Base-by-base conservation (phyloP, 2,888 invertebrate species). In the Stratiomys singularior region DNA sequence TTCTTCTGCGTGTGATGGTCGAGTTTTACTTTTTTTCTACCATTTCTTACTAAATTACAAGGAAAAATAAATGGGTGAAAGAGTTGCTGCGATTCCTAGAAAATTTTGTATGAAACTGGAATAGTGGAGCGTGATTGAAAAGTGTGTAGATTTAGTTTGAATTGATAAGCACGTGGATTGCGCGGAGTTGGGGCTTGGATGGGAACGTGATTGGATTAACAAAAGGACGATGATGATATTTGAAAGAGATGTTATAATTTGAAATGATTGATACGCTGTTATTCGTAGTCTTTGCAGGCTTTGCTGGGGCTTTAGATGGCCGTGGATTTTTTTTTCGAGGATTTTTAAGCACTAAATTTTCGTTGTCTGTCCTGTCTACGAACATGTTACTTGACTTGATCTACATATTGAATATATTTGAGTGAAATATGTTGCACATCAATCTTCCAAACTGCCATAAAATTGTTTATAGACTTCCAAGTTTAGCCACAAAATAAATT, bases 131-230 rank as follows among this genome's bases (percentile, higher is more conserved):
- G 27, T 18, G 28, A 7, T 13, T 21, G 30, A 28, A 18, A 52
- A 71, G 3, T 37, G 56, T 72, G 52, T 27, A 56, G 72, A 72
- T 72, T 69, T 69, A 69, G 69, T 46, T 25, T 25, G 25, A 52
- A 18, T 4, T 4, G 52, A 52, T 52, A 52, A 52, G 52, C 52
- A 52, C 18, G 52, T n/a, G 52, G 52, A 52, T 18, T n/a, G 52
- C 4, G 37, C 9, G 52, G 15, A n/a, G 15, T 52, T 52, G 18
- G 15, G 52, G 4, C 15, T 52, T 52, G 7, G 15, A 52, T 15
- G 4, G 4, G 52, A 37, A 37, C 37, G 37, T 37, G 37, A 37
- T 37, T 37, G 37, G 37, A 5, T 3, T 37, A 5, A 37, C 37
- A 37, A 37, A 9, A 37, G 37, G 37, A 9, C 9, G 52, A 13